These are phyloP conservation scores for Cerastoderma edule DNA, from an alignment of 2,888 invertebrate species.

Conservation along the genomic window DNA sequence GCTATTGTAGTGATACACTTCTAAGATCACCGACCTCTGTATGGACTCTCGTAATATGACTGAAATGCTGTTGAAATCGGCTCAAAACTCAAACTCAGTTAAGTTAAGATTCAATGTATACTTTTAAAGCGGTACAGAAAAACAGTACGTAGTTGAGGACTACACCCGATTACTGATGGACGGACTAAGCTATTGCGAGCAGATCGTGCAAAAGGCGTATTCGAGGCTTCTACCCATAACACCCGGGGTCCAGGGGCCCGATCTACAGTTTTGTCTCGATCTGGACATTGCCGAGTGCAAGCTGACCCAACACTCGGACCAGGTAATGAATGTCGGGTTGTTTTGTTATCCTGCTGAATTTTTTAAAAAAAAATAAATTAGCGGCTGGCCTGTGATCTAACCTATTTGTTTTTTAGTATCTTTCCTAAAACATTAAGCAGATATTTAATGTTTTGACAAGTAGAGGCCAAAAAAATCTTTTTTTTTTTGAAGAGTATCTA, in stretches of 20 bases:
- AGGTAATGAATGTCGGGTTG: constrained; percentile 51
- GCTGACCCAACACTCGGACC: constrained; percentile 47
- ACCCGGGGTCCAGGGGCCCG: constrained; percentile 47
- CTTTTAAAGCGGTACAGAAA: constrained; percentile 89
- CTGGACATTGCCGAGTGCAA: constrained; percentile 92
- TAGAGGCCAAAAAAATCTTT: too few species aligned
- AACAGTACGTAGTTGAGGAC: constrained; percentile 90
- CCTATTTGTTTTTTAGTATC: too few species aligned
- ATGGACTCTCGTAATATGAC: too few species aligned
- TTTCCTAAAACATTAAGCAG: too few species aligned
- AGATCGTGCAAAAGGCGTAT: constrained; percentile 68
- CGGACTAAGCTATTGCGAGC: constrained; percentile 87
- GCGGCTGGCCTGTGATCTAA: too few species aligned
- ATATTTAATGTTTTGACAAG: too few species aligned
- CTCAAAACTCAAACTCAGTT: too few species aligned
- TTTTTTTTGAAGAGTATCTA: too few species aligned
- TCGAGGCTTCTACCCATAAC: constrained; percentile 65
- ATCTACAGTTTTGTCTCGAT: constrained; percentile 85
- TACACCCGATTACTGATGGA: constrained; percentile 91
- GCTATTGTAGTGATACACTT: too few species aligned
- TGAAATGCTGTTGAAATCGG: too few species aligned
- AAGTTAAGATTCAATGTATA: constrained; percentile 5
- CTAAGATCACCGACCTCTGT: too few species aligned
- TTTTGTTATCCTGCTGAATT: neutral
- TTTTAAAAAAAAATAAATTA: too few species aligned